Evolutionary conservation across 1,140 invertebrate species (phyloP), one percentile per base, ranked within the genome.

Genomic region (Ephestia elutella): DNA sequence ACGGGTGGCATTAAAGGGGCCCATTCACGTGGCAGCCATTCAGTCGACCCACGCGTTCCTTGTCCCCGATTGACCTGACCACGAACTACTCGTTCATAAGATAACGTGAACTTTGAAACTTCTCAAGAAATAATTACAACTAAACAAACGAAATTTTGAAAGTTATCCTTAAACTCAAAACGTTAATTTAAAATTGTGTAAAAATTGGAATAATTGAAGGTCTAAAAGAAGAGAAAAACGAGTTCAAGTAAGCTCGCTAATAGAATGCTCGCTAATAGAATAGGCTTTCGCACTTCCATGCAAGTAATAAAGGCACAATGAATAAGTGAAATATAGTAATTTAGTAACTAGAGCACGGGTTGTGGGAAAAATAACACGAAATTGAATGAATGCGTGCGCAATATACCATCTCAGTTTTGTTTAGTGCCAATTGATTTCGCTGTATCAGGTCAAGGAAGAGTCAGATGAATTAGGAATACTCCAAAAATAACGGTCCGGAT

Each of bases 21-120:
- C 68, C 73, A 71, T 74, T 78, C 70, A 72, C 58, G 56, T 20
- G 18, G 21, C 54, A 62, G 62, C 59, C 68, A 75, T 73, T 72
- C 63, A 74, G 54, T 11, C 68, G 62, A 59, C 71, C 75, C 70
- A 78, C 73, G 62, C 73, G 50, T 58, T 59, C 65, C 68, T 57
- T 54, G 61, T 21, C 64, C 63, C 54, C 60, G 49, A 51, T 61
- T 68, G 67, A 68, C 66, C 64, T 54, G 59, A 10, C 13, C 10
- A 44, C 38, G 13, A 44, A 53, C 53, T 57, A 11, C 49, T 49
- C 51, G 38, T 7, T 61, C 57, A 19, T 50, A 18, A 38, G 48
- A 51, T 56, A 32, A 20, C 25, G 30, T 56, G 19, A 50, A 60
- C 38, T 44, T n/a, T 44, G 38, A n/a, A 44, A 44, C 38, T 44